Conservation (phyloP, 92 coral and sea anemone genomes). For the Heteractis magnifica region DNA sequence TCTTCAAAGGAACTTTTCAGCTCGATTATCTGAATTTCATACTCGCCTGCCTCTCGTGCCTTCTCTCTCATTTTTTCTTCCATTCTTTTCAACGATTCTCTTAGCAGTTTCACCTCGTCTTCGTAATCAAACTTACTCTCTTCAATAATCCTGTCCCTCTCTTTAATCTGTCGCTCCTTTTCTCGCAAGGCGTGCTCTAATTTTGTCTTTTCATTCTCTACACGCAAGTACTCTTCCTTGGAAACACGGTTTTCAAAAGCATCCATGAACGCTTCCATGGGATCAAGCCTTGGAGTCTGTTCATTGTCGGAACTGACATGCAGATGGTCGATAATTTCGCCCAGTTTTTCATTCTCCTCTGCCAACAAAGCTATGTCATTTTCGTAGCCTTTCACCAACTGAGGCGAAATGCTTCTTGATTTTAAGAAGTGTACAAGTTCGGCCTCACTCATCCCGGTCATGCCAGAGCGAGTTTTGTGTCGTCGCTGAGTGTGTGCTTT, state of each 20-base stretch:
- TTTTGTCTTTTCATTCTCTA: conserved; percentile 68
- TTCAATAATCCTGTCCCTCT: conserved; percentile 63
- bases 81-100: conserved; percentile 47
- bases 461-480: conserved; percentile 11
- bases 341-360: conserved; percentile 75
- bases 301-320: conserved; percentile 43
- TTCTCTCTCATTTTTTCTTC: conserved; percentile 70
- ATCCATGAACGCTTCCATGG: conserved; percentile 57
- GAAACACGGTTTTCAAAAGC: conserved; percentile 68
- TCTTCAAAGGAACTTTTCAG: conserved; percentile 57
- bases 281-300: conserved; percentile 39
- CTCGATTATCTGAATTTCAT: conserved; percentile 68
- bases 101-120: conserved; percentile 59
- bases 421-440: conserved; percentile 22
- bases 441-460: conserved; percentile 3
- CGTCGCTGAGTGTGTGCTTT: conserved; percentile 35
- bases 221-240: conserved; percentile 63
- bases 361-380: conserved; percentile 76
- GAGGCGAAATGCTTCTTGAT: conserved; percentile 36
- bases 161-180: conserved; percentile 59
- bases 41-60: conserved; percentile 44
- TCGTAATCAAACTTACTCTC: conserved; percentile 66
- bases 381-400: conserved; percentile 60
- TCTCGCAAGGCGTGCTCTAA: conserved; percentile 67
- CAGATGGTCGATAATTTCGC: conserved; percentile 80